These are phyloP conservation scores for Thermophis baileyi DNA, from an alignment of 2,113 vertebrate genomes.

Conservation along the genomic window DNA sequence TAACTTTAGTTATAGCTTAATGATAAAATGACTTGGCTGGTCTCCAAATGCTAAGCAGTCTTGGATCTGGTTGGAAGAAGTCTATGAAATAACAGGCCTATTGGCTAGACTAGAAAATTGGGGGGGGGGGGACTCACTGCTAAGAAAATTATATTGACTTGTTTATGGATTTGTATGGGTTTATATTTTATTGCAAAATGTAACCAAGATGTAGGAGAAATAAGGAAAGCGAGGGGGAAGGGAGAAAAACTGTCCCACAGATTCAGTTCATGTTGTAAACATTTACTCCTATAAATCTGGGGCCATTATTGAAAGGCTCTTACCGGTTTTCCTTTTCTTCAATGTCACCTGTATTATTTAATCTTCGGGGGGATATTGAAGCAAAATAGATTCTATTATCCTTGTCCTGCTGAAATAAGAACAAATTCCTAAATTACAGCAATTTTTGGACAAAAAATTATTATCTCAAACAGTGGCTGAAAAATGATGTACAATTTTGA, in stretches of 20 bases:
- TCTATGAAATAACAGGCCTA: not conserved
- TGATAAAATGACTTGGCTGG: not conserved
- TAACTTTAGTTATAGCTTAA: not conserved
- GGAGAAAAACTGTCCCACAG: not conserved
- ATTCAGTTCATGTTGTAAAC: accelerated
- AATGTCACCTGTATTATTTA: slow-evolving; percentile 59
- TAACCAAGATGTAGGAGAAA: not conserved
- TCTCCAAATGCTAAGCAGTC: not conserved
- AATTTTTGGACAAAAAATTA: slow-evolving; percentile 16
- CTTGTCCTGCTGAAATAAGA: slow-evolving; percentile 68
- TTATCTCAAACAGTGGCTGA: accelerated
- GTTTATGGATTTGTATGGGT: not conserved
- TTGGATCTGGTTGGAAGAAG: not conserved
- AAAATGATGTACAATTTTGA: not conserved
- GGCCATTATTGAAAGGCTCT: slow-evolving; percentile 19
- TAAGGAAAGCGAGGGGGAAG: not conserved
- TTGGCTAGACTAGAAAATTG: not conserved
- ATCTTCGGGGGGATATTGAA: slow-evolving; percentile 65
- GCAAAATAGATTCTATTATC: slow-evolving; percentile 69
- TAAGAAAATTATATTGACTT: not conserved
- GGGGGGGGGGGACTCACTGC: not conserved
- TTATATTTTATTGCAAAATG: not conserved
- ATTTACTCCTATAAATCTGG: not conserved
- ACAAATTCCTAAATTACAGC: not conserved
- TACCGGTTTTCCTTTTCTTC: slow-evolving; percentile 81